Evolutionary conservation across 2,888 invertebrate species (phyloP), one percentile per base, ranked within the genome.

Genomic region (Ischnura elegans): DNA sequence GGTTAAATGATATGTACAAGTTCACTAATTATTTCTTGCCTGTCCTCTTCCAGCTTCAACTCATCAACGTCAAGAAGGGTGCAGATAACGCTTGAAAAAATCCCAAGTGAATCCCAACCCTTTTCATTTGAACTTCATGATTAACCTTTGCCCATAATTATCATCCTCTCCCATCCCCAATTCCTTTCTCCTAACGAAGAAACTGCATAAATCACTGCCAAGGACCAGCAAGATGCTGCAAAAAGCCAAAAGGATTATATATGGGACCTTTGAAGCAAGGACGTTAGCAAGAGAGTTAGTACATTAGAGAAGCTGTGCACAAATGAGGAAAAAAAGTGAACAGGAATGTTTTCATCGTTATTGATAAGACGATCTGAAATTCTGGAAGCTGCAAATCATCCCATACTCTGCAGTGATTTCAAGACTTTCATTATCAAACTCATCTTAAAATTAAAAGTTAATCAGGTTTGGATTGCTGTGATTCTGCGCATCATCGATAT

Each of bases 151-250:
- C 90, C n/a, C 13, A 61, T 90, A 66, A 61, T 55, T 43, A 61
- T 66, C 61, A 55, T 61, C 61, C 61, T 43, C 2, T 45, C 43
- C 90, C 90, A 43, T 4, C n/a, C 43, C 61, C n/a, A 61, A 43
- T 61, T 90, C 90, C 61, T 43, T 61, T 36, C 36, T 51, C 42
- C 61, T 55, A 3, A 43, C 61, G 43, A 42, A 25, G 90, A 55
- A 90, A 61, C 76, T 76, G 90, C 61, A 19, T 25, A 90, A 61
- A 66, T 43, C 90, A 90, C 90, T 90, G 90, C 90, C 90, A 90
- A 90, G 42, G 43, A 76, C 36, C 76, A 76, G 76, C 76, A 36
- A 36, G 76, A 25, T 2, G 76, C 76, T 76, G 29, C n/a, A 76
- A 76, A 36, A 76, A 76, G 76, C 29, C 13, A 36, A 6, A 13